These are phyloP conservation scores for Rhincodon typus DNA, from an alignment of 2,797 vertebrate species.

Conservation along the genomic window DNA sequence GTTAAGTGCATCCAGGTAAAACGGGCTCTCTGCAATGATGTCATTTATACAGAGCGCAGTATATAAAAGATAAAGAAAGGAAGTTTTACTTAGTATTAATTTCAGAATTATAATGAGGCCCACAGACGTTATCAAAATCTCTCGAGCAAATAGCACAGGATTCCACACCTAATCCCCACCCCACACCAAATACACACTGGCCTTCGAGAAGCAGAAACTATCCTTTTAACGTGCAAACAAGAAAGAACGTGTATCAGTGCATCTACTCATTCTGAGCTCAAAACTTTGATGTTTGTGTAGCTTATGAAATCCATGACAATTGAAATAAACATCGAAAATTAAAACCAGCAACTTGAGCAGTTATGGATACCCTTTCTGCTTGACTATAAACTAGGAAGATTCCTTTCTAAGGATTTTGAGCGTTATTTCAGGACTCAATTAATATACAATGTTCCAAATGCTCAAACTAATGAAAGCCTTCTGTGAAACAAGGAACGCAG, in stretches of 20 bases:
- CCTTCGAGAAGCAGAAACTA: background rate
- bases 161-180: background rate
- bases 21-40: background rate
- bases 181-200: background rate
- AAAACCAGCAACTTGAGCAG: background rate
- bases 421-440: background rate
- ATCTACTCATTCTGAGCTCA: background rate
- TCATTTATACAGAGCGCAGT: background rate
- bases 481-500: background rate
- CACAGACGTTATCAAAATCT: background rate
- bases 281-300: background rate
- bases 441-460: background rate
- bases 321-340: background rate
- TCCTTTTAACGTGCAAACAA: background rate
- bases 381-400: background rate
- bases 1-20: background rate
- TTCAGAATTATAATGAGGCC: background rate
- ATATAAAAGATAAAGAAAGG: background rate
- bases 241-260: background rate
- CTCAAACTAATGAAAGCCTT: background rate
- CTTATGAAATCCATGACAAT: background rate
- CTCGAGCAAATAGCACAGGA: background rate
- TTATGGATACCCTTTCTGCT: background rate
- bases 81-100: background rate
- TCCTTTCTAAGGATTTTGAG: background rate